Base-by-base conservation (phyloP, 2,113 vertebrate species). In the Meleagris gallopavo region DNA sequence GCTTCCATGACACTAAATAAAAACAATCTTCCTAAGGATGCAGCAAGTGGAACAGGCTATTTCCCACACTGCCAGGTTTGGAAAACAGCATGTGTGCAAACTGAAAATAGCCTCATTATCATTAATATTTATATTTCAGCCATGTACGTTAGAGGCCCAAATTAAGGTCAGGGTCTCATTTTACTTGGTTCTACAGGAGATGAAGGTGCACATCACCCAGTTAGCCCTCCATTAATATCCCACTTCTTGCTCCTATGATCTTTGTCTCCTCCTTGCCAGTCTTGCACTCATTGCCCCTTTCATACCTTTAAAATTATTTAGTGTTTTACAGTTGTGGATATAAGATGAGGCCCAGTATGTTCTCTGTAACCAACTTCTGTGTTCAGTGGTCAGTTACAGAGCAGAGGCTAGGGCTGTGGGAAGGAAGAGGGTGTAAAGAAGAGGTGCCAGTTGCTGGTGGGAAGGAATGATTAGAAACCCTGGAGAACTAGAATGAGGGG, bases 1-100 rank as follows among this genome's bases (percentile, higher is more conserved):
- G 75, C 85, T 80, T 94, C 88, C 76, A 81, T 86, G 81, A 95
- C 82, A 75, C 52, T 57, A 80, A 77, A 86, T 65, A 89, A 91
- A 73, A 83, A 34, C n/a, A 10, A 25, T 65, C 85, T 87, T 94
- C 91, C 17, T 29, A 71, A 40, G 30, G 27, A 54, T 8, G 89
- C 57, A 55, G 89, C 34, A 36, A 73, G 65, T 9, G 57, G 45
- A 67, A 76, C 2, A 4, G 85, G 75, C 62, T 65, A 80, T 40
- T 88, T 88, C 61, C 74, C 84, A 92, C 67, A 70, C 50, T 34
- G 55, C 71, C 67, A 71, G 60, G 24, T 50, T 58, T 70, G 38
- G 66, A 82, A 72, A 87, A 90, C 66, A 91, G 71, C 86, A 91
- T 12, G 17, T 46, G 58, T 67, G 82, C 71, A 62, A 87, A 70